Evolutionary conservation across 2,888 invertebrate species (phyloP).

Genomic region (Apocheima hispidaria): DNA sequence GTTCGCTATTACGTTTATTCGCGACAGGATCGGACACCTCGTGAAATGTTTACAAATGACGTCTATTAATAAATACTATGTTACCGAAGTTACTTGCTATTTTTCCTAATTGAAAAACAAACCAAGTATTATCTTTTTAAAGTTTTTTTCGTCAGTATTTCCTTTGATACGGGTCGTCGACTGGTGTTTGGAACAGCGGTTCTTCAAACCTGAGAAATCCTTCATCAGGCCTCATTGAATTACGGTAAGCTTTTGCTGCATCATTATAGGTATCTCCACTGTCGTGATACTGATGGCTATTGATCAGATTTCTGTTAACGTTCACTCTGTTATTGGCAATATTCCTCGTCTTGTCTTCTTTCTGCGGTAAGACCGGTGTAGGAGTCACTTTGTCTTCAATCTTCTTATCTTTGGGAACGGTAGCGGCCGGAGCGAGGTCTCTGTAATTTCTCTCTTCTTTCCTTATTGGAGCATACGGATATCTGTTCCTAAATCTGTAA

Average conservation of each 20-base stretch:
- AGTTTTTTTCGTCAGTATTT: slow-evolving; percentile 64
- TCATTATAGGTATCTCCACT: slow-evolving; percentile 66
- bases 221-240: slow-evolving; percentile 70
- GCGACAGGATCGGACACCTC: slow-evolving; percentile 66
- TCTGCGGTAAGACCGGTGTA: slow-evolving; percentile 75
- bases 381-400: slow-evolving; percentile 79
- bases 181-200: slow-evolving; percentile 73
- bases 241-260: slow-evolving; percentile 71
- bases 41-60: slow-evolving; percentile 53
- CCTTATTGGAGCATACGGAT: slow-evolving; percentile 75
- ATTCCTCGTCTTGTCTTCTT: slow-evolving; percentile 68
- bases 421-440: slow-evolving; percentile 74
- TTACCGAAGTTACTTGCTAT: slow-evolving; percentile 46
- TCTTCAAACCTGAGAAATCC: slow-evolving; percentile 76
- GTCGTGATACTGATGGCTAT: slow-evolving; percentile 81
- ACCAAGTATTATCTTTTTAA: slow-evolving; percentile 47
- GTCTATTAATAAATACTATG: slow-evolving; percentile 60
- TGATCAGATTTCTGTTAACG: slow-evolving; percentile 68
- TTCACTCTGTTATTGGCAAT: slow-evolving; percentile 56
- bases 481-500: slow-evolving; percentile 73
- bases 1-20: slow-evolving; percentile 81
- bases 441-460: slow-evolving; percentile 81
- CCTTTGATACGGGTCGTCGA: slow-evolving; percentile 79
- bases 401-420: slow-evolving; percentile 74
- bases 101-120: slow-evolving; percentile 58